Evolutionary conservation across 2,888 invertebrate species (phyloP), one percentile per base, ranked within the genome.

Genomic region (Xiphydria camelus): DNA sequence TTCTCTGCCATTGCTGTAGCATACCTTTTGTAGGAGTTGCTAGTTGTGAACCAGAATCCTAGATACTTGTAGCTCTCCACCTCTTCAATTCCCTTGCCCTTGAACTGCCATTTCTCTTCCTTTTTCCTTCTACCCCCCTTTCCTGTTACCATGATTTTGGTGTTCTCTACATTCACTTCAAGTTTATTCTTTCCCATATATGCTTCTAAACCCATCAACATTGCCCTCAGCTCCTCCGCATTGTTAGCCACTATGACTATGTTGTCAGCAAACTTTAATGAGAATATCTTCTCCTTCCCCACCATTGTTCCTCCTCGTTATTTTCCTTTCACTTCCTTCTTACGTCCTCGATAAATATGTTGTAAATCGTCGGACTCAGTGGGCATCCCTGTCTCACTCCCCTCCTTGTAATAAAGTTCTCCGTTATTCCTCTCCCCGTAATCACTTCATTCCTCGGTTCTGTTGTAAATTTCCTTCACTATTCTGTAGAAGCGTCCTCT

Each of bases 311-410:
- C 46, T 15, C 49, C 46, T 34, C 38, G 15, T 42, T 38, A 26
- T n/a, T 43, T 20, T 22, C 33, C 18, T 26, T 26, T 49, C 41
- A 49, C 2, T 45, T 33, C 2, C 2, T 19, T 15, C 47, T 43
- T 17, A 44, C 7, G 14, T 46, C 47, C 6, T 49, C 51, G 10
- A 51, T 20, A 21, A 50, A 53, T 2, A 57, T 26, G 5, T 44
- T 40, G 32, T 55, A 57, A 7, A 49, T 12, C 4, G 45, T 19
- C 1, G 53, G 45, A 33, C 51, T 53, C 1, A 57, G 43, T 4
- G 45, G 44, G 12, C 52, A 50, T 2, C 55, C 55, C 17, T 55
- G 50, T 6, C 47, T 45, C 2, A 55, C 43, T 6, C 55, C 53
- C 19, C 29, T 23, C 4, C 20, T 20, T 3, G 48, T 51, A 14